Evolutionary conservation across 2,888 invertebrate genomes (phyloP).

Genomic region (Limnephilus marmoratus): DNA sequence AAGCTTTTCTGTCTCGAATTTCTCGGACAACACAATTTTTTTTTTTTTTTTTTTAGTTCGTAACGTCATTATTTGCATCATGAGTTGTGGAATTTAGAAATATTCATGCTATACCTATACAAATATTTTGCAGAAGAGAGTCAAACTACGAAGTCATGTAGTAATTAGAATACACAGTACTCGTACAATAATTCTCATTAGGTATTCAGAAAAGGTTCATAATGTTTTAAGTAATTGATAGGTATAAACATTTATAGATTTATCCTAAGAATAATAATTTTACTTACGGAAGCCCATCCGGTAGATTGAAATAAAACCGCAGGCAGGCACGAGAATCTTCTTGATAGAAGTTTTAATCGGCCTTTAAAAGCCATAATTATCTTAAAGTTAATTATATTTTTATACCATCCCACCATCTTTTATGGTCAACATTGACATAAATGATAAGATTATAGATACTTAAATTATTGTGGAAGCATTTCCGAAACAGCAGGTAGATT

Average conservation of each 20-base stretch:
- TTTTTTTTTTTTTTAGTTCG: too few species aligned
- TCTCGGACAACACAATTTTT: too few species aligned
- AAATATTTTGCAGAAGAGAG: too few species aligned
- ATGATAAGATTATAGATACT: background rate
- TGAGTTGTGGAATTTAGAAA: too few species aligned
- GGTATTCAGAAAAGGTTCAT: too few species aligned
- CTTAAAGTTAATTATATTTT: background rate
- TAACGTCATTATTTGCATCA: background rate
- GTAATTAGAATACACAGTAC: too few species aligned
- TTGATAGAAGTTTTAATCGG: background rate
- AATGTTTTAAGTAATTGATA: too few species aligned
- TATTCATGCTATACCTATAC: too few species aligned
- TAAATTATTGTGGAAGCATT: background rate
- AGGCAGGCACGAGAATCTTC: background rate
- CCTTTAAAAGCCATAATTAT: background rate
- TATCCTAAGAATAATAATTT: background rate
- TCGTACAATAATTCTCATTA: too few species aligned
- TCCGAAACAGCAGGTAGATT: background rate
- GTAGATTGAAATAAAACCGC: background rate
- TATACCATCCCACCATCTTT: background rate
- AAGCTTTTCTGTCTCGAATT: too few species aligned
- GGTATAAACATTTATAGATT: too few species aligned
- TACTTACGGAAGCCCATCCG: background rate
- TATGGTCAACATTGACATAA: conserved; percentile 2
- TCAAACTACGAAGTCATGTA: too few species aligned